Percentiles rank a stretch among this genome's conserved stretches.
Conservation (phyloP, 2,113 vertebrate species). For the Podilymbus podiceps region DNA sequence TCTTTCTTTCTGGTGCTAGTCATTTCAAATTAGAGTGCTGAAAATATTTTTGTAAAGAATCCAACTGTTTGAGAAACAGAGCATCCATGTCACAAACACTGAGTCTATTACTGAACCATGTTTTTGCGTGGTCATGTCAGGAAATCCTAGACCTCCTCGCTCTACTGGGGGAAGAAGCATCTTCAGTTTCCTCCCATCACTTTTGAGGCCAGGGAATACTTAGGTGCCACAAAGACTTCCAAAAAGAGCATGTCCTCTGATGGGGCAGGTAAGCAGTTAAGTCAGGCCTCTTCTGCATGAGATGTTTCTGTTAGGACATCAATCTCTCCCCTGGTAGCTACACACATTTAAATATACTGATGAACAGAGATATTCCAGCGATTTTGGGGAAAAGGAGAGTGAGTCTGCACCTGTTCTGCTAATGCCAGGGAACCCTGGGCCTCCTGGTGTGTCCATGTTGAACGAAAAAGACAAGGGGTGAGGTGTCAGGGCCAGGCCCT, state of each 20-base stretch:
- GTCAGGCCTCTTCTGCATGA: neutral
- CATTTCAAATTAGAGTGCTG: neutral
- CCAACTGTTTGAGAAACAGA: neutral
- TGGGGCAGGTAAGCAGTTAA: neutral
- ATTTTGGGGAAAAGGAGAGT: neutral
- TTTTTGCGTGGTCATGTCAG: neutral
- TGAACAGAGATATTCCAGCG: neutral
- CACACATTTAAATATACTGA: neutral
- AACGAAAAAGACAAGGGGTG: neutral
- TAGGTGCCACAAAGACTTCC: neutral
- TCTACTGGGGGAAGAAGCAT: neutral
- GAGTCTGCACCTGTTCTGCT: neutral
- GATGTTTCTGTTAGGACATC: neutral
- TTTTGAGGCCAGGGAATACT: neutral
- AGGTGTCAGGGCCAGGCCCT: neutral
- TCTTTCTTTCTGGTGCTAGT: neutral
- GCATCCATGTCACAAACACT: accelerated
- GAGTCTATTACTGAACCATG: neutral
- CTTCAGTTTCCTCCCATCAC: neutral
- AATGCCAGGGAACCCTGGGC: neutral
- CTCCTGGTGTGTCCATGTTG: neutral
- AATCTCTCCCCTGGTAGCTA: neutral
- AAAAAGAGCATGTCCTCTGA: neutral
- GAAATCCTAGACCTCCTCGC: neutral
- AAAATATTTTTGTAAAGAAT: neutral